phyloP scores from a whole-genome alignment of 2,888 invertebrate genomes.

The Troides oblongomaculatus region DNA sequence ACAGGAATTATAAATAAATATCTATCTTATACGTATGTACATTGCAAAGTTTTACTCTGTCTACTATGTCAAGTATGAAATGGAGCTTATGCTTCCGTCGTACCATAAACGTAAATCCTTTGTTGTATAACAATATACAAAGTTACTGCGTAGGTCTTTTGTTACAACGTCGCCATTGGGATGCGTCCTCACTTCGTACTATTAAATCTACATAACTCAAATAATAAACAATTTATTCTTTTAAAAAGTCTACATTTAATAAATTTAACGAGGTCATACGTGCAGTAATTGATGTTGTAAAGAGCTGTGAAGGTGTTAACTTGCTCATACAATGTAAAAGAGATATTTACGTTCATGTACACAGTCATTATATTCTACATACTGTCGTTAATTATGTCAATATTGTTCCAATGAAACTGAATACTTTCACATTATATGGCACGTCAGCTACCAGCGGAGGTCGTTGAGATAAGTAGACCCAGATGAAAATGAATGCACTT shows the following conservation, averaged over 20 bases:
- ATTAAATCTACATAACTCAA: background rate
- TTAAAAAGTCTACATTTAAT: background rate
- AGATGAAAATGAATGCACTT: slow-evolving; percentile 7
- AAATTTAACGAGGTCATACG: background rate
- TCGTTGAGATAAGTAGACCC: slow-evolving; percentile 12
- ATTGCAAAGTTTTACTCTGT: background rate
- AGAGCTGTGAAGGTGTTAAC: background rate
- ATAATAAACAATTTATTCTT: background rate
- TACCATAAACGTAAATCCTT: slow-evolving; percentile 15
- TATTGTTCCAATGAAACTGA: background rate
- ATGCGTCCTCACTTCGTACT: background rate
- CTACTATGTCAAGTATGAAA: background rate
- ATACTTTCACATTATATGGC: slow-evolving; percentile 19
- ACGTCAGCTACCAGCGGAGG: slow-evolving; percentile 12
- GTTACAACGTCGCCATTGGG: slow-evolving; percentile 1
- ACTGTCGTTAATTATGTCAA: background rate
- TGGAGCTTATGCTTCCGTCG: background rate
- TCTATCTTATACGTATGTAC: background rate
- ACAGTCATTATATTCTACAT: background rate
- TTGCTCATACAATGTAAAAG: background rate
- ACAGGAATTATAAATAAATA: background rate
- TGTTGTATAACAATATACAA: slow-evolving; percentile 7
- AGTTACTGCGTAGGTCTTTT: slow-evolving; percentile 9
- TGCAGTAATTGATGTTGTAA: background rate
- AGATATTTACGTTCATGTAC: background rate